Evolutionary conservation across 2,888 invertebrate species (phyloP), one percentile per base, ranked within the genome.

Genomic region (Polymixis lichenea): DNA sequence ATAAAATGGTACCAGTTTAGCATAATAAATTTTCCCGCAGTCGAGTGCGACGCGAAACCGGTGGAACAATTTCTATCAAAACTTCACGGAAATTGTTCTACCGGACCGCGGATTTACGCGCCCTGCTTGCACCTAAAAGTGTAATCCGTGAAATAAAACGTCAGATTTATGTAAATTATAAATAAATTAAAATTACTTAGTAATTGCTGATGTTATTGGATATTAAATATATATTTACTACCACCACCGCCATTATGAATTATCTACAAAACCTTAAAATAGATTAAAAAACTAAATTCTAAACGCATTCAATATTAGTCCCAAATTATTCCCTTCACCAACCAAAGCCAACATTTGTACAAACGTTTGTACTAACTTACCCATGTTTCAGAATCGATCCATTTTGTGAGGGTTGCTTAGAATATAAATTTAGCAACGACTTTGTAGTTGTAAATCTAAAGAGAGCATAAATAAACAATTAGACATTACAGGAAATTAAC

Each of bases 391-490:
- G 94, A 89, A 97, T 96, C 90, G 97, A 95, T 94, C 97, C 96
- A 90, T 97, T 97, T 93, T 96, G 97, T 91, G 97, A 97, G 90
- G 97, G 95, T 95, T 97, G 95, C 95, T 97, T 97, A 93, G 97
- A 96, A 94, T 97, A 97, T 93, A 98, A 97, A 95, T 98, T 98
- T 95, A 98, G 95, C 96, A 97, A 97, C 88, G 97, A 97, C 95
- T 97, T 98, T 93, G 97, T 97, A 72, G 97, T 97, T 88, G 97
- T 97, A 95, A 97, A 97, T 97, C 98, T 98, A 97, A 72, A 89
- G 93, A 96, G 93, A 93, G 92, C 55, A 87, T 77, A 85, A 91
- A 91, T 92, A 93, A 60, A 93, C 90, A 87, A 89, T 87, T 90
- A 89, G 83, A 90, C 90, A 83, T 90, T 83, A 88, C 87, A 89